These are phyloP conservation scores for Harmothoe impar DNA, from an alignment of 2,888 invertebrate species.

Conservation along the genomic window DNA sequence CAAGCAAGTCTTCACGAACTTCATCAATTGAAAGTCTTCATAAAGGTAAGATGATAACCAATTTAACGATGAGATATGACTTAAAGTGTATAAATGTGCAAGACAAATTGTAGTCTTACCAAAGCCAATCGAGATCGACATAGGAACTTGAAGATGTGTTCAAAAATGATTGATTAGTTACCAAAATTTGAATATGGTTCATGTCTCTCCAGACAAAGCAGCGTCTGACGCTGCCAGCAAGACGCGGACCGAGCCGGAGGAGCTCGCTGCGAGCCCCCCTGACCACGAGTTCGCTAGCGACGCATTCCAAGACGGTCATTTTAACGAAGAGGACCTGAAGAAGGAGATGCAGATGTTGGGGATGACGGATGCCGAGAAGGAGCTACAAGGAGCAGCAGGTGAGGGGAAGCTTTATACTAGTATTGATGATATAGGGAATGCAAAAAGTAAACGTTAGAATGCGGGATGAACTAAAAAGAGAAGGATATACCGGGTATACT, in stretches of 20 bases:
- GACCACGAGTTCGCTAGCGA: constrained; percentile 91
- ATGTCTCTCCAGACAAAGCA: not conserved
- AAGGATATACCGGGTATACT: no score
- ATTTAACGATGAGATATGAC: no score
- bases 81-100: no score
- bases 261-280: constrained; percentile 73
- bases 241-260: constrained; percentile 43
- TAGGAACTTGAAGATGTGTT: no score
- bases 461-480: no score
- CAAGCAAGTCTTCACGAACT: constrained; percentile 33
- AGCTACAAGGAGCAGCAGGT: not conserved
- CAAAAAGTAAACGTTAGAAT: no score
- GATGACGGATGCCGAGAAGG: constrained; percentile 84
- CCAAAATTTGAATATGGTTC: no score
- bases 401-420: constrained; percentile 46
- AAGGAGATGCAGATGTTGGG: constrained; percentile 90
- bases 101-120: no score
- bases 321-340: constrained; percentile 83
- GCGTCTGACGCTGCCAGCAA: not conserved
- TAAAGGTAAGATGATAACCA: constrained; percentile 51
- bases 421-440: not conserved
- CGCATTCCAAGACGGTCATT: constrained; percentile 86
- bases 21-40: constrained; percentile 53
- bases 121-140: no score
- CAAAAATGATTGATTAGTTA: no score